These are phyloP conservation scores for Hermetia illucens DNA, from an alignment of 1,140 invertebrate species.

Conservation along the genomic window DNA sequence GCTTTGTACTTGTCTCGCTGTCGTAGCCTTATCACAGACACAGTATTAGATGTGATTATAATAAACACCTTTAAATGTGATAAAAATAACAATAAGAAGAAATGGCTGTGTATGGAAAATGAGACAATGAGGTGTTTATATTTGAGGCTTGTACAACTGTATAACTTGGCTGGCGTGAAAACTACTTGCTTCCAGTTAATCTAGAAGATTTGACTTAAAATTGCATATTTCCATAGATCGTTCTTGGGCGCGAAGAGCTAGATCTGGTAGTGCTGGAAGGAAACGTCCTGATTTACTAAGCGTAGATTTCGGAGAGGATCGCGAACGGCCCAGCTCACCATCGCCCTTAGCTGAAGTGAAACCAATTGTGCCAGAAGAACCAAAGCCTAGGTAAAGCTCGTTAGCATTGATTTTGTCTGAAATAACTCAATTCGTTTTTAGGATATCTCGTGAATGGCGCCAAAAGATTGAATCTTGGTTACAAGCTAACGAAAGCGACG, in stretches of 20 bases:
- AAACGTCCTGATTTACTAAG: slow-evolving; percentile 52
- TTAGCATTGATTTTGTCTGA: not conserved
- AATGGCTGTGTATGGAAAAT: no score
- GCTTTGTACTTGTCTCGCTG: no score
- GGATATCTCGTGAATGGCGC: slow-evolving; percentile 53
- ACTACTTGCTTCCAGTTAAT: no score
- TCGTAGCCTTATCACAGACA: no score
- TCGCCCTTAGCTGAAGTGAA: slow-evolving; percentile 41
- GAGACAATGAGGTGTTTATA: no score
- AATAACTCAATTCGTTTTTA: slow-evolving; percentile 5
- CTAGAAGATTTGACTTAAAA: not conserved
- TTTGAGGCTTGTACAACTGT: no score
- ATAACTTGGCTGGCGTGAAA: no score
- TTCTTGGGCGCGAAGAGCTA: slow-evolving; percentile 69
- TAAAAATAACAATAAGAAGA: no score
- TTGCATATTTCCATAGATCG: slow-evolving; percentile 43
- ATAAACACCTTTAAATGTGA: no score
- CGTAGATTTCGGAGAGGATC: slow-evolving; percentile 50
- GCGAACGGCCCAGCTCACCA: slow-evolving; percentile 60
- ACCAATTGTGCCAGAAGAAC: slow-evolving; percentile 34
- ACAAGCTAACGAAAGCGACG: slow-evolving; percentile 72
- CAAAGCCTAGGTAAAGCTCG: slow-evolving; percentile 30
- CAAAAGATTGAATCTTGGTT: slow-evolving; percentile 86
- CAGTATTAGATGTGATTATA: no score
- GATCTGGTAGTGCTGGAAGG: slow-evolving; percentile 45